A percentile compares a stretch with the other conserved stretches of the same genome.
Evolutionary conservation across 2,888 invertebrate species (phyloP).

Genomic region (Drosophila meridionalis): DNA sequence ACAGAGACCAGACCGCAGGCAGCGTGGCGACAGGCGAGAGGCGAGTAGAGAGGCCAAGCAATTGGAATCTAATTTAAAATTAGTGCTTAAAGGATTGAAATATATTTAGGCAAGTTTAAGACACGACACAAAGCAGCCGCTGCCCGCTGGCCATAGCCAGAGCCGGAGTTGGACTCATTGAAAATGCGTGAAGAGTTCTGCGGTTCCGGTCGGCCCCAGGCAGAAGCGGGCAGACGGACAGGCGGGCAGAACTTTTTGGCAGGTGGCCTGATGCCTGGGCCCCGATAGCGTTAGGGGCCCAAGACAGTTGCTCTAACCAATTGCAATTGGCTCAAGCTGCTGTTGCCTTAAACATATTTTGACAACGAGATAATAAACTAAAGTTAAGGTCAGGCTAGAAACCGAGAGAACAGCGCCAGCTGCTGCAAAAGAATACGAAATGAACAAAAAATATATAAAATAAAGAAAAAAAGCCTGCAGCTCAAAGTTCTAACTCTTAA

Average conservation of each 20-base stretch:
- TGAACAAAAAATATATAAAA: background rate
- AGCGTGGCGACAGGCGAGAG: background rate
- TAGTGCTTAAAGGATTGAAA: constrained; percentile 80
- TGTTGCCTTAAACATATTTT: constrained; percentile 45
- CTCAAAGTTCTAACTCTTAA: constrained; percentile 49
- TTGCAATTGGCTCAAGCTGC: constrained; percentile 58
- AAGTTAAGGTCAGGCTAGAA: constrained; percentile 51
- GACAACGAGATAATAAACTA: constrained; percentile 51
- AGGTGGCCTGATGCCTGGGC: constrained; percentile 73
- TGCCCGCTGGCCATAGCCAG: constrained; percentile 17
- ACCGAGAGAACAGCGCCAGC: constrained; percentile 29
- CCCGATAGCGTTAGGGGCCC: constrained; percentile 58
- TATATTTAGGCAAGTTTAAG: constrained; percentile 73
- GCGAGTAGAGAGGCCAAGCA: constrained; percentile 30
- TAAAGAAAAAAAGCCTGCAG: background rate
- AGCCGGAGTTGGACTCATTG: constrained; percentile 55
- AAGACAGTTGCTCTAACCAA: constrained; percentile 38
- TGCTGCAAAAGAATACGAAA: constrained; percentile 26
- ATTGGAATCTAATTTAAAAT: constrained; percentile 82
- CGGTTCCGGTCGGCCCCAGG: constrained; percentile 60
- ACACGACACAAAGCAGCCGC: constrained; percentile 48
- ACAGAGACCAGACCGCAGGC: no score
- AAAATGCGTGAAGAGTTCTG: constrained; percentile 61
- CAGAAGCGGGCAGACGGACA: background rate
- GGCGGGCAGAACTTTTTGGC: constrained; percentile 41